Conservation (phyloP, 1,140 invertebrate genomes). For the Lutraria rhynchaena region DNA sequence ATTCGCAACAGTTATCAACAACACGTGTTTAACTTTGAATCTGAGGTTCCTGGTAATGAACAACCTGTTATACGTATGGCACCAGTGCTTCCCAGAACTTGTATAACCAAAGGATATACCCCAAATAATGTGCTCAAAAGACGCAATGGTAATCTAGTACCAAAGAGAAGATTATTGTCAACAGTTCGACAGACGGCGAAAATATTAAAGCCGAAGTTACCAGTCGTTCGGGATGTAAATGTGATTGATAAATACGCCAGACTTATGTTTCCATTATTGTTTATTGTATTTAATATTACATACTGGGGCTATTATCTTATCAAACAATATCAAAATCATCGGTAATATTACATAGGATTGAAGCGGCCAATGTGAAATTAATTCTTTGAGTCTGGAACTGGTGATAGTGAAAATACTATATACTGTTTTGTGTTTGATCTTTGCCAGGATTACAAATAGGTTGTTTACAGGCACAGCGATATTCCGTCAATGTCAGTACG, state of each 20-base stretch:
- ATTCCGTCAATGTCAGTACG: no score
- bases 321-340: constrained; percentile 42
- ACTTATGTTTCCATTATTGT: constrained; percentile 96
- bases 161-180: constrained; percentile 74
- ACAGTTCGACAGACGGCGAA: constrained; percentile 77
- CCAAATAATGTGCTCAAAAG: constrained; percentile 69
- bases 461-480: no score
- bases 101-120: constrained; percentile 66
- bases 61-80: constrained; percentile 75
- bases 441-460: no score
- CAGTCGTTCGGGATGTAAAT: constrained; percentile 97
- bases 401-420: no score
- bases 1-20: constrained; percentile 49
- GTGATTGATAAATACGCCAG: constrained; percentile 98
- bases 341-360: no score
- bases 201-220: constrained; percentile 85
- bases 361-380: no score
- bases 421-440: no score
- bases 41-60: constrained; percentile 43
- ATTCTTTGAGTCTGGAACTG: no score
- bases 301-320: constrained; percentile 96
- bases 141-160: constrained; percentile 64
- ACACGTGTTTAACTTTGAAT: constrained; percentile 53
- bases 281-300: constrained; percentile 95
- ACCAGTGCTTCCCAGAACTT: constrained; percentile 66